Base-by-base conservation (phyloP, 2,888 invertebrate species). In the Agrenia bidenticulata region DNA sequence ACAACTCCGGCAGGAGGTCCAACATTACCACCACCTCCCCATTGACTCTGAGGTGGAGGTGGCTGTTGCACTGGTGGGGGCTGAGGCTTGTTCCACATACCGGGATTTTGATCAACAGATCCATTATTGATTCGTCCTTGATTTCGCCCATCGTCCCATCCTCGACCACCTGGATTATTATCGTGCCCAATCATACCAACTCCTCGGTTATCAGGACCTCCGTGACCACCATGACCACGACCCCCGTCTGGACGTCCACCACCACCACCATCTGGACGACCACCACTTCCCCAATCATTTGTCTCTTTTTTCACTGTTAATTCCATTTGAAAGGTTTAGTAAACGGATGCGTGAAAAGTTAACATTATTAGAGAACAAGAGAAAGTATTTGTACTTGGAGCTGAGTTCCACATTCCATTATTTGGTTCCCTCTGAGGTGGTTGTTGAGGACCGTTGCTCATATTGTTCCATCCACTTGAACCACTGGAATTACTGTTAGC, bases 391-490 rank as follows among this genome's bases (percentile, higher is more conserved):
- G 4, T 32, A 72, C 70, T 66, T 63, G 72, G 74, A 51, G 72
- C 71, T 49, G 69, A 60, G 61, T 69, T 72, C 74, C 74, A 74
- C 72, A 72, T 72, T 55, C 74, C 72, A 59, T 69, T 64, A 21
- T 54, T 59, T 61, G 61, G 42, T 63, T 60, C 51, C 2, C n/a
- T 4, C 42, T 26, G 21, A 15, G 61, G 65, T 54, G 63, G 39
- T 37, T 68, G 67, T 63, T 70, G 69, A n/a, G 78, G 74, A 13
- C 76, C 77, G 64, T 78, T 78, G 53, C 66, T 72, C 70, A 72
- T 72, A 32, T 77, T 69, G 17, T 73, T 75, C 65, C 73, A 69
- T 68, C 74, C 72, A 26, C 70, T 67, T 23, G 67, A 32, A 19
- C 57, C 58, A 49, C 58, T 58, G 32, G 55, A 32, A 17, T 64